These are phyloP conservation scores for Eupristina koningsbergeri DNA, from an alignment of 1,140 invertebrate species.

Conservation along the genomic window DNA sequence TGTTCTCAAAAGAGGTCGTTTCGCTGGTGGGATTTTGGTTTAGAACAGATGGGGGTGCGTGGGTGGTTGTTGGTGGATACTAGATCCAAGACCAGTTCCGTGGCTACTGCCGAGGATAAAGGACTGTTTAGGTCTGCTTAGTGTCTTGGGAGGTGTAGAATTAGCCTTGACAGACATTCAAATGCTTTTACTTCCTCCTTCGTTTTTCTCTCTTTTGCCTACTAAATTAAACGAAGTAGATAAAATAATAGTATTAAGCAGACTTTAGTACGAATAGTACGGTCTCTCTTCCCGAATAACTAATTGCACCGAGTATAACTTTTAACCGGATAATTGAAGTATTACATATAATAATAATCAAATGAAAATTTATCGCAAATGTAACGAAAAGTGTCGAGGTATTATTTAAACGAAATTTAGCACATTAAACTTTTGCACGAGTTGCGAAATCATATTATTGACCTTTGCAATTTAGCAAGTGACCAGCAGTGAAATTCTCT, in stretches of 20 bases:
- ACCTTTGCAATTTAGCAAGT: background rate
- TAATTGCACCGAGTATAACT: too few relatives aligned
- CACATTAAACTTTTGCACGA: too few relatives aligned
- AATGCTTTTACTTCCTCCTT: slow-evolving; percentile 14
- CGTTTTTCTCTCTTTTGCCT: background rate
- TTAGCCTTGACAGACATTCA: slow-evolving; percentile 37
- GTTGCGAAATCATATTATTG: background rate
- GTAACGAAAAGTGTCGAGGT: too few relatives aligned
- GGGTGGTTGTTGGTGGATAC: background rate
- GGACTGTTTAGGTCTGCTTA: slow-evolving; percentile 48
- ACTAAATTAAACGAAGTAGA: slow-evolving; percentile 28
- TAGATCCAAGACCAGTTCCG: slow-evolving; percentile 41
- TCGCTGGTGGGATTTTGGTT: slow-evolving; percentile 29
- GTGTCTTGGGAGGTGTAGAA: slow-evolving; percentile 42
- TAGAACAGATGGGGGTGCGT: background rate
- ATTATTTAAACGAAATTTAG: too few relatives aligned
- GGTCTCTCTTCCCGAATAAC: too few relatives aligned
- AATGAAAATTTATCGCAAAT: too few relatives aligned
- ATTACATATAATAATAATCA: too few relatives aligned
- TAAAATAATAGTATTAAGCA: too few relatives aligned
- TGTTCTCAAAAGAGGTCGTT: slow-evolving; percentile 50
- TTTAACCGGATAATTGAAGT: background rate
- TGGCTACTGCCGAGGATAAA: slow-evolving; percentile 43
- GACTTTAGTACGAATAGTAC: too few relatives aligned
- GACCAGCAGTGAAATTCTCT: background rate